A percentile compares a stretch with the other conserved stretches of the same genome.
These are phyloP conservation scores for Drosophila colorata DNA, from an alignment of 2,888 invertebrate genomes.

Conservation along the genomic window DNA sequence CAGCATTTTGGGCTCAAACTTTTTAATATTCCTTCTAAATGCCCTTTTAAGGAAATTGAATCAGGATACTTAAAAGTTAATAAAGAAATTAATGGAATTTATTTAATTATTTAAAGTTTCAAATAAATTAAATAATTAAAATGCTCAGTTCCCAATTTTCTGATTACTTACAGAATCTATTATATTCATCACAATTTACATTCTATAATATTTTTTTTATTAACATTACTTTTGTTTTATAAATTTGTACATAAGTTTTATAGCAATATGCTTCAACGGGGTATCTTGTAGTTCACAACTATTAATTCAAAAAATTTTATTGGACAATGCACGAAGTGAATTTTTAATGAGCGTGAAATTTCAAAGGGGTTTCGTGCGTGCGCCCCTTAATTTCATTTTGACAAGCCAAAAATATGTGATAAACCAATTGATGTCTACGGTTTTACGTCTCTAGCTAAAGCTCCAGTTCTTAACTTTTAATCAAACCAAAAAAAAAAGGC, in stretches of 20 bases:
- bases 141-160: no score
- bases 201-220: no score
- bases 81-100: no score
- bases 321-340: constrained; percentile 43
- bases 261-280: not conserved
- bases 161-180: no score
- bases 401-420: constrained; percentile 13
- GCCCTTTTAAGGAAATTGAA: no score
- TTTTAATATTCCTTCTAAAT: not conserved
- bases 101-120: no score
- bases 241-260: not conserved
- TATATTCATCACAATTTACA: no score
- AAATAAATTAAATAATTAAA: no score
- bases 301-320: not conserved
- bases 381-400: constrained; percentile 4
- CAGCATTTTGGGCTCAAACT: not conserved
- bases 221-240: not conserved
- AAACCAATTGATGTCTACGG: constrained; percentile 9
- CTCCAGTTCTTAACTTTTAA: constrained; percentile 13
- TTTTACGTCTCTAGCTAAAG: constrained; percentile 3
- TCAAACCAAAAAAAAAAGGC: constrained; percentile 1
- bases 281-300: constrained; percentile 4
- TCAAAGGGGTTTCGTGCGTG: constrained; percentile 27
- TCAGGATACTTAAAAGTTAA: no score
- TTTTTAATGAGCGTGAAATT: constrained; percentile 52